Percentiles rank a stretch among this genome's conserved stretches.
Conservation (phyloP, 2,888 invertebrate genomes). For the Hirtodrosophila trivittata region DNA sequence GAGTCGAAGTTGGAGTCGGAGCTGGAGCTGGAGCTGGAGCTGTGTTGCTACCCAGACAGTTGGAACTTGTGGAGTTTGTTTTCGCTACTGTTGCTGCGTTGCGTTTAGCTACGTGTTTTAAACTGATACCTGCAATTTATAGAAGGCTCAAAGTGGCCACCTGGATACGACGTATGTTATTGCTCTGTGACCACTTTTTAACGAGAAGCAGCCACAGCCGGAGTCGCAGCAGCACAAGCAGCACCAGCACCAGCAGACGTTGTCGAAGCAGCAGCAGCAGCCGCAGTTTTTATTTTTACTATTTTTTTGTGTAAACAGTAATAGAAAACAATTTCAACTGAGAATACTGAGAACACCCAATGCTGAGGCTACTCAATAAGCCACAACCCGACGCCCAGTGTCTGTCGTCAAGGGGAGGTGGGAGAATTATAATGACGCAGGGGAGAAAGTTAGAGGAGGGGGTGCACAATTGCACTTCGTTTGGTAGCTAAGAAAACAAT, state of each 20-base stretch:
- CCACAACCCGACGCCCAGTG: slow-evolving; percentile 11
- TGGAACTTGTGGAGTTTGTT: neutral
- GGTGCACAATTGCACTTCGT: slow-evolving; percentile 12
- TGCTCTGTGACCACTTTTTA: slow-evolving; percentile 15
- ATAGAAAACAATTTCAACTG: slow-evolving; percentile 54
- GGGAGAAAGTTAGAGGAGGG: neutral
- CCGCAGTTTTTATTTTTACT: slow-evolving; percentile 26
- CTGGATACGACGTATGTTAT: slow-evolving; percentile 14
- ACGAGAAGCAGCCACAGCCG: slow-evolving; percentile 22
- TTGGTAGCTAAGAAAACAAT: slow-evolving; percentile 61
- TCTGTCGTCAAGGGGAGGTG: slow-evolving; percentile 42
- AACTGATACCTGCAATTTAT: slow-evolving; percentile 28
- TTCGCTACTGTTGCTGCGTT: slow-evolving; percentile 10
- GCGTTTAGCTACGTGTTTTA: slow-evolving; percentile 24
- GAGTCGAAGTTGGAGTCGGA: too few relatives aligned
- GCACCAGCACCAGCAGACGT: slow-evolving; percentile 37
- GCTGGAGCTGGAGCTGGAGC: too few relatives aligned
- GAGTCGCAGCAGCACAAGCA: too few relatives aligned
- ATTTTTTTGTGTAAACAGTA: slow-evolving; percentile 49
- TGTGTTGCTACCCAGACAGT: neutral
- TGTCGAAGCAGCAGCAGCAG: slow-evolving; percentile 26
- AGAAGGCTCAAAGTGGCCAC: slow-evolving; percentile 14
- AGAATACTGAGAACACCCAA: too few relatives aligned
- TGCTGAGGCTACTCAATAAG: slow-evolving; percentile 32
- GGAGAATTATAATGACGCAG: neutral